phyloP scores from a whole-genome alignment of 37 sponge, comb jelly and placozoan genomes.

The Hormiphora californensis region DNA sequence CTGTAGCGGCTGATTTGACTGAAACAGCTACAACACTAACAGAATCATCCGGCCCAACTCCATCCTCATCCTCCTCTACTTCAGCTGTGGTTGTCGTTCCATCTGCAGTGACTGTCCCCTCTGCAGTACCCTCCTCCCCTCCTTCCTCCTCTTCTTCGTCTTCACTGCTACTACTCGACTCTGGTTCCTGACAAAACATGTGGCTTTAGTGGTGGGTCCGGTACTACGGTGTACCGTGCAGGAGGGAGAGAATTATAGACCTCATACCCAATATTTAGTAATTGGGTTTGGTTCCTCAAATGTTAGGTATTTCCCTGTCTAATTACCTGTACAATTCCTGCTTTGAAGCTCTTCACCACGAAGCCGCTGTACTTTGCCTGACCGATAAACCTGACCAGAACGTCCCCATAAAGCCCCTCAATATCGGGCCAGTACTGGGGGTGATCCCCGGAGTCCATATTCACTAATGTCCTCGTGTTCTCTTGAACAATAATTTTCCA shows the following conservation, averaged over 20 bases:
- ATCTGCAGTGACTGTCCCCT: not conserved
- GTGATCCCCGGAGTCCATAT: not conserved
- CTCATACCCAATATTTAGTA: too few species aligned
- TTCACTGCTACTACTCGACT: too few species aligned
- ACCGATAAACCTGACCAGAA: not conserved
- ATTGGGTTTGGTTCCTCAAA: too few species aligned
- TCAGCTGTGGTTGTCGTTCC: not conserved
- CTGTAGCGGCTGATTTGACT: not conserved
- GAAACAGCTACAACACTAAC: not conserved
- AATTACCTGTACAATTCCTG: not conserved
- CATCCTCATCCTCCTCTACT: too few species aligned
- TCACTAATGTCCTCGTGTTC: not conserved
- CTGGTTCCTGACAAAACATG: too few species aligned
- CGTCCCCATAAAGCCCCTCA: constrained; percentile 14
- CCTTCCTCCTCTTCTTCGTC: not conserved
- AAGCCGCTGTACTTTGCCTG: not conserved
- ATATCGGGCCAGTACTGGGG: constrained; percentile 16
- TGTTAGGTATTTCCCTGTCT: too few species aligned
- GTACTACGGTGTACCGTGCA: too few species aligned
- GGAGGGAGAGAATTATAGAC: too few species aligned
- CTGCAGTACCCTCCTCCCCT: not conserved
- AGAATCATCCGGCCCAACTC: too few species aligned
- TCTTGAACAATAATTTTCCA: not conserved
- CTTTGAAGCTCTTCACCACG: not conserved
- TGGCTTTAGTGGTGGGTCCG: too few species aligned